Base-by-base conservation (phyloP, 1,140 invertebrate species). In the Metaphire vulgaris region DNA sequence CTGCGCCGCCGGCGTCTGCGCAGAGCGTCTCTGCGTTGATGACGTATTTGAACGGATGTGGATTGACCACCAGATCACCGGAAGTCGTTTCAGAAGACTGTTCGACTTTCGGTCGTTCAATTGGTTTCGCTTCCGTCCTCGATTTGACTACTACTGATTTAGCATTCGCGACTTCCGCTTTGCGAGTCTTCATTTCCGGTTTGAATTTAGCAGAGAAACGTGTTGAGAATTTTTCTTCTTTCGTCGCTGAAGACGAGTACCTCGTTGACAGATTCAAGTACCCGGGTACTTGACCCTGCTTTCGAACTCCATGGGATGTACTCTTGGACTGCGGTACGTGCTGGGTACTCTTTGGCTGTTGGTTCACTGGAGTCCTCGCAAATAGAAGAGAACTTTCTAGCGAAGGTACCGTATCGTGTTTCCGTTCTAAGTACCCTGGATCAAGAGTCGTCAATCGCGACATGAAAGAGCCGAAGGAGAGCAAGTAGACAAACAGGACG, bases 1-100 rank as follows among this genome's bases (percentile, higher is more conserved):
- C 41, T 21, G 41, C 6, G 85, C 84, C 32, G 85, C 66, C 16
- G 6, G 41, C 6, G 6, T 56, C 21, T 56, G 6, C 6, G 68
- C 78, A 79, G 15, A 78, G 34, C n/a, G 30, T n/a, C 33, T 33
- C 64, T 1, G 72, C 69, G 65, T 81, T 81, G 14, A 81, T 28
- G 14, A 80, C 41, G 71, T 79, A 81, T 2, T 70, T 33, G 56
- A 81, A 81, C 12, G 76, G 71, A 68, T 81, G 80, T 21, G 76
- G 77, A 73, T 81, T 80, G 16, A 80, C 78, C 14, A 80, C 73
- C 1, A 72, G 41, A 56, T 56, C 41, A 21, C 6, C 41, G 6
- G 41, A 56, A 21, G 41, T 21, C 6, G 41, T 77, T 75, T 12
- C 41, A 78, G 30, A 86, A 67, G 29, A 81, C 41, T 64, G 79